Evolutionary conservation across 2,888 invertebrate genomes (phyloP), one percentile per base, ranked within the genome.

Genomic region (Dinocampus coccinellae): DNA sequence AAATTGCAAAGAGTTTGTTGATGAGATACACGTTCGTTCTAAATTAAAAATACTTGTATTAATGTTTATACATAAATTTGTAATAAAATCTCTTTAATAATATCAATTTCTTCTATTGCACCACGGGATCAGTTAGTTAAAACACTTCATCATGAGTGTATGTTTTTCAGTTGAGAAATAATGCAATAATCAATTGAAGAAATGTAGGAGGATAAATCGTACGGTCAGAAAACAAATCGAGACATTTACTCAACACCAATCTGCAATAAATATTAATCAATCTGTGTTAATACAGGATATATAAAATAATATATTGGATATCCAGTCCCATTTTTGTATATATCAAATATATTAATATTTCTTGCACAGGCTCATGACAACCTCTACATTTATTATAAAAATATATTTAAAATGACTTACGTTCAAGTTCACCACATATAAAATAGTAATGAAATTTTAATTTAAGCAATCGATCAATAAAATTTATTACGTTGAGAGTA

Each of bases 401-500:
- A 7, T n/a, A 42, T 36, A 36, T n/a, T n/a, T 42, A 3, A 42
- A 16, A 13, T 1, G 36, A 36, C 3, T 9, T 16, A 7, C 9
- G 7, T 47, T 47, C 47, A 20, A 20, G 1, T 16, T 47, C 47
- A 20, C 47, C 1, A 47, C 9, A 20, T 2, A 47, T 7, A 42
- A 1, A 13, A 4, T 20, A 9, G n/a, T 16, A 20, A 47, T 7
- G 16, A 20, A 20, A 47, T 20, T 47, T n/a, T 39, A 39, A 39
- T 39, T 13, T 13, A 47, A 47, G 7, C n/a, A 20, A 47, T 47
- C 9, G 3, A 20, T 47, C 16, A 47, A 47, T 20, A 16, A 4
- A n/a, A 13, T 39, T n/a, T n/a, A 13, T 13, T 39, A 3, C 1
- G 2, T 3, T 39, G 13, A 72, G 74, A 69, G 70, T 34, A 42